Percentiles rank a stretch among this genome's conserved stretches.
These are phyloP conservation scores for Heliconius hortense DNA, from an alignment of 2,888 invertebrate genomes.

Conservation along the genomic window DNA sequence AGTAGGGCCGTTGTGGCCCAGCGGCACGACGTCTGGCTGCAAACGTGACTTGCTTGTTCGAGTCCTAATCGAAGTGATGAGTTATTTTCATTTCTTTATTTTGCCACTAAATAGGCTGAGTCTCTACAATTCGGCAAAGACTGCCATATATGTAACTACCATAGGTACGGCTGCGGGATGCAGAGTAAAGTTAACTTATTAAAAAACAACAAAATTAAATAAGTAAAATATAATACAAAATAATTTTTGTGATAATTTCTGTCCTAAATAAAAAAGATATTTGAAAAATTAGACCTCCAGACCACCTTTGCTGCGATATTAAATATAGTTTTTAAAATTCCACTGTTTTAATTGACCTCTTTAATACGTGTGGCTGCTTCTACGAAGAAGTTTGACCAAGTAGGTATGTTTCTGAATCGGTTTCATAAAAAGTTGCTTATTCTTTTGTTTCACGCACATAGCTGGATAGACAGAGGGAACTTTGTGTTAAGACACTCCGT, in stretches of 20 bases:
- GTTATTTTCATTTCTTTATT: background rate
- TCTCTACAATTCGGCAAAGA: no score
- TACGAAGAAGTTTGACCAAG: background rate
- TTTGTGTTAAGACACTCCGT: no score
- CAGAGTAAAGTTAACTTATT: background rate
- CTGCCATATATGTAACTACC: no score
- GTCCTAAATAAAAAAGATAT: background rate
- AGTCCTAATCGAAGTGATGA: background rate
- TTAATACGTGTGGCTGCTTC: conserved; percentile 13
- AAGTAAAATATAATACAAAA: background rate
- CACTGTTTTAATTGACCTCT: conserved; percentile 13
- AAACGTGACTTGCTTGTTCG: no score
- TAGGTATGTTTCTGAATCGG: background rate
- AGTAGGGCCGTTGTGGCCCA: no score
- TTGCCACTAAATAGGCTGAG: background rate
- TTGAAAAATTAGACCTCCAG: background rate
- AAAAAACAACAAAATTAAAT: no score
- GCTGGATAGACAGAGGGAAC: no score
- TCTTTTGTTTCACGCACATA: no score
- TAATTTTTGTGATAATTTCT: background rate
- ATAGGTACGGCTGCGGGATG: no score
- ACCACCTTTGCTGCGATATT: background rate
- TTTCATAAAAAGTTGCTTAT: background rate
- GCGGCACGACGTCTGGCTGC: no score
- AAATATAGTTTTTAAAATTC: background rate